Conservation (phyloP, 2,888 invertebrate species). For the Melikaiella ostensackeni region DNA sequence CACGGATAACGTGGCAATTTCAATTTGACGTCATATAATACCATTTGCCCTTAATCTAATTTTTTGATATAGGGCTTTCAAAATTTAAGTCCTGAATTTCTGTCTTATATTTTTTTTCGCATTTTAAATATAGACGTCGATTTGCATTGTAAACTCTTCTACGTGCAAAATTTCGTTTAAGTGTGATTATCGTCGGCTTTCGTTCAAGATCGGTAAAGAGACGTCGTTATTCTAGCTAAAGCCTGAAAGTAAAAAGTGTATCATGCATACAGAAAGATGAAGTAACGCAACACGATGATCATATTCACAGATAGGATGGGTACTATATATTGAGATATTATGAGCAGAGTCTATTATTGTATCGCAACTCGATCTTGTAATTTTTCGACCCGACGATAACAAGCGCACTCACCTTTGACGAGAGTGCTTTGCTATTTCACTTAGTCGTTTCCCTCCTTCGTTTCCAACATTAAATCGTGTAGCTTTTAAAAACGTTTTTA, state of each 20-base stretch:
- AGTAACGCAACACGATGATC: neutral
- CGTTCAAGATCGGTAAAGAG: neutral
- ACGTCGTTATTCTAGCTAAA: conserved; percentile 11
- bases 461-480: neutral
- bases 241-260: conserved; percentile 3
- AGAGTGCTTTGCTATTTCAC: too few relatives aligned
- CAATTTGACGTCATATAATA: too few relatives aligned
- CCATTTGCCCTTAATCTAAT: too few relatives aligned
- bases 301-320: neutral
- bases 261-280: neutral
- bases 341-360: neutral
- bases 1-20: too few relatives aligned
- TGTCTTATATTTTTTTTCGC: neutral
- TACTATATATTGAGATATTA: conserved; percentile 4
- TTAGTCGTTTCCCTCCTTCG: too few relatives aligned
- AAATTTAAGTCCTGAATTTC: too few relatives aligned
- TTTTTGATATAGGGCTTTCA: too few relatives aligned
- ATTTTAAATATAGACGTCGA: conserved; percentile 18
- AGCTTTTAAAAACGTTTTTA: neutral
- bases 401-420: neutral
- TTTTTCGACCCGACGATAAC: conserved; percentile 1
- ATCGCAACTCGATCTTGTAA: conserved; percentile 1
- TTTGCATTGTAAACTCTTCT: too few relatives aligned
- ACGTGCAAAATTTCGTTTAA: conserved; percentile 5
- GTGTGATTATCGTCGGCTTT: conserved; percentile 23